phyloP scores from a whole-genome alignment of 2,113 vertebrate species.

The Scolopax mira region DNA sequence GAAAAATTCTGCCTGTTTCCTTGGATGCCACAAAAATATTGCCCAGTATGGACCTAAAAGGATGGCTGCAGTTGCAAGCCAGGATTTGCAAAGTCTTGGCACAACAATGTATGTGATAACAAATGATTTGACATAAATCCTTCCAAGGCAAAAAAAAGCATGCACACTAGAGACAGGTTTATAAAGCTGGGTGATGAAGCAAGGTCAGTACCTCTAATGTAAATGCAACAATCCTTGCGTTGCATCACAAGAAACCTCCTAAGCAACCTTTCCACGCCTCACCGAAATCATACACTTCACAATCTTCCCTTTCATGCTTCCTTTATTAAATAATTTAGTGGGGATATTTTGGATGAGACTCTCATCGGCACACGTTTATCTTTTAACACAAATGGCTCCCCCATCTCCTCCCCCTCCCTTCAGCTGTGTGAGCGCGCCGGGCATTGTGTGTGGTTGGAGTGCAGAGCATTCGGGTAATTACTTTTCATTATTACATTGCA shows the following conservation, averaged over 20 bases:
- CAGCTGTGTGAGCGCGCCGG: fast-evolving
- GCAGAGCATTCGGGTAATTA: background rate
- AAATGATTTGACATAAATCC: slow-evolving; percentile 40
- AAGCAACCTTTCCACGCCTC: background rate
- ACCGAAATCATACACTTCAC: background rate
- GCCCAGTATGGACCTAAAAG: background rate
- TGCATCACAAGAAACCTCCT: background rate
- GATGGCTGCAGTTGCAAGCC: background rate
- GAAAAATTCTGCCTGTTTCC: background rate
- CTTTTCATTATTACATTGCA: slow-evolving; percentile 8
- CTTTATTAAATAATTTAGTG: slow-evolving; percentile 13
- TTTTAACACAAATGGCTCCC: background rate
- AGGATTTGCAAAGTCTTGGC: slow-evolving; percentile 32
- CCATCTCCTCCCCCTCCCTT: background rate
- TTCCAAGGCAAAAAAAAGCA: background rate
- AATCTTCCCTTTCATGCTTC: background rate
- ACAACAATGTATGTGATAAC: background rate
- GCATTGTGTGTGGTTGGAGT: background rate
- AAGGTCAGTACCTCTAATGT: slow-evolving; percentile 10
- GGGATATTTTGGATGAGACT: slow-evolving; percentile 18
- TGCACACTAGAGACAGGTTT: background rate
- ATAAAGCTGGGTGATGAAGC: slow-evolving; percentile 5
- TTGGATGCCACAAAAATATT: background rate
- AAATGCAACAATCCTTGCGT: background rate
- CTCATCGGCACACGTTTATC: background rate